Evolutionary conservation across 2,888 invertebrate genomes (phyloP).

Genomic region (Blera fallax): DNA sequence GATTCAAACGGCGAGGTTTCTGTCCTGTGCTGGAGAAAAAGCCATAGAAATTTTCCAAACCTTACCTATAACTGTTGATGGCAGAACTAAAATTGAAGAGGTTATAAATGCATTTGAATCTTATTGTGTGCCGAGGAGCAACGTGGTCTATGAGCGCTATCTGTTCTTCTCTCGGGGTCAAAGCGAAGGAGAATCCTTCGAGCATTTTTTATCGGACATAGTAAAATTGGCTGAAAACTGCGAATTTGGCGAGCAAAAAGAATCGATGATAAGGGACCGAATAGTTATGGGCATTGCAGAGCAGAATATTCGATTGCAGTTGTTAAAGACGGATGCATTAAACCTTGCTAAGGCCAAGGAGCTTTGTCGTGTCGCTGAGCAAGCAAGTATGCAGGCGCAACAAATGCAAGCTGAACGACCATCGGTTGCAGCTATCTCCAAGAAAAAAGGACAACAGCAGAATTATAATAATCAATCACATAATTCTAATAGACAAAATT

Average conservation of each 20-base stretch:
- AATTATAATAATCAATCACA: too few species aligned
- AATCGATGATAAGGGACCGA: conserved; percentile 23
- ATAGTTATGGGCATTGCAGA: conserved; percentile 41
- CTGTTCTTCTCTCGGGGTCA: conserved; percentile 8
- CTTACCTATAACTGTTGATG: background rate
- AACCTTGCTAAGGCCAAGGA: background rate
- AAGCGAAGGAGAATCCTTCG: conserved; percentile 9
- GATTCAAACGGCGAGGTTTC: conserved; percentile 34
- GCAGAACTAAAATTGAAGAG: background rate
- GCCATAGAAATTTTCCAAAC: conserved; percentile 36
- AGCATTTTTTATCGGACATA: conserved; percentile 12
- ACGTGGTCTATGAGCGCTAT: conserved; percentile 27
- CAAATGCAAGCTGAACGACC: background rate
- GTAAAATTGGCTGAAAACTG: too few species aligned
- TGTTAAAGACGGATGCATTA: conserved; percentile 15
- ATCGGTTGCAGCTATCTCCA: conserved; percentile 17
- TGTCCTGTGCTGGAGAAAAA: conserved; percentile 39
- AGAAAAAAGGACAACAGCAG: too few species aligned
- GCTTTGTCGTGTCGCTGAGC: too few species aligned
- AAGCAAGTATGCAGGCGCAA: conserved; percentile 26
- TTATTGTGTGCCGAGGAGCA: conserved; percentile 22
- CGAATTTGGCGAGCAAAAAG: background rate
- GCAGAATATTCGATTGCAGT: conserved; percentile 20
- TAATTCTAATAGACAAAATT: too few species aligned
- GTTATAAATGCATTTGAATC: conserved; percentile 6